Evolutionary conservation across 2,888 invertebrate genomes (phyloP), one percentile per base, ranked within the genome.

Genomic region (Sphaerophoria taeniata): DNA sequence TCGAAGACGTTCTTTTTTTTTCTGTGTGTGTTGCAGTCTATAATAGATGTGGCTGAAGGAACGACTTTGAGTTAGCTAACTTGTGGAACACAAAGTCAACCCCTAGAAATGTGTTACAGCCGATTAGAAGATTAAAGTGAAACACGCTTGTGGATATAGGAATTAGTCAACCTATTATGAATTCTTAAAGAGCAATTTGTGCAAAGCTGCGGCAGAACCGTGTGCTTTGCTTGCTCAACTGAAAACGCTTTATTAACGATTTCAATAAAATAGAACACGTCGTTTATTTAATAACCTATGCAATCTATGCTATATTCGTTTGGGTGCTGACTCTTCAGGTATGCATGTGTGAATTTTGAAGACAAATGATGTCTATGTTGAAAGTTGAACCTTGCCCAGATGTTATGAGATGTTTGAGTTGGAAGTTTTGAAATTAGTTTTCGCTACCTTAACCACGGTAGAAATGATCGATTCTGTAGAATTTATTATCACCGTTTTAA

Each of bases 91-190:
- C 75, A 80, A 80, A 11, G 9, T 80, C 65, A 63, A 76, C 70
- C 16, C 31, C 39, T n/a, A 65, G 11, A 36, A 63, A 75, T 76
- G 73, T 24, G 24, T 24, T 24, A 76, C 76, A 85, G 76, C 53
- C 85, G 85, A 85, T 85, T 85, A 85, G 65, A 51, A 72, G 85
- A 85, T 85, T 81, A 81, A 47, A 77, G 63, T 70, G 70, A 49
- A 81, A 85, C 80, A 77, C 73, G 73, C 63, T 63, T 47, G 63
- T 63, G 24, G 24, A 24, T 24, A 24, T 24, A 24, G 24, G 24
- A 24, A 24, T 1, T 24, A 24, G 24, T 24, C 24, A 63, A n/a
- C 70, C n/a, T 77, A 85, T 77, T 81, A 73, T 85, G 81, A 61
- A 73, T 77, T 69, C 63, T 51, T 72, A 76, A 72, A 55, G 72